Base-by-base conservation (phyloP, 2,113 vertebrate genomes). In the Rhombomys opimus region DNA sequence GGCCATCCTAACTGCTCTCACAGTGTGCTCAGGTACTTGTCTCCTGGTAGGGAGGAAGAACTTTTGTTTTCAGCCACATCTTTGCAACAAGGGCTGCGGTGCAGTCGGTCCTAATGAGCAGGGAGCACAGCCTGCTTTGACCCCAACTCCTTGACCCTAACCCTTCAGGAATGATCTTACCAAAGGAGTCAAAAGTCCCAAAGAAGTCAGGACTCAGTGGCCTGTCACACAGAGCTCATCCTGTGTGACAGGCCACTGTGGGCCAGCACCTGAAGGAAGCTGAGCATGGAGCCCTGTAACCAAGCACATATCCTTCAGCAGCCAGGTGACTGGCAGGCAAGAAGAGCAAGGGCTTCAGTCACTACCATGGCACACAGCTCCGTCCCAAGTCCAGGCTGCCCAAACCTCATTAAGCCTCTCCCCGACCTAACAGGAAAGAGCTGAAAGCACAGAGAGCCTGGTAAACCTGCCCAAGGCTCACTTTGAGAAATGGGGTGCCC, bases 11-110 rank as follows among this genome's bases (percentile, higher is more conserved):
- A 72, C 17, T 22, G 4, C 15, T 14, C 46, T 87, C 2, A 0
- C 0, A 0, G 68, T 35, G 0, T 57, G 41, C 75, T 30, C 12
- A 77, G 90, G 61, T 23, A 25, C 0, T 0, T 4, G 2, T 5
- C 59, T 63, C 76, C 63, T 50, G 57, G 18, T 72, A 2, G 30
- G 70, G 13, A 15, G n/a, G 81, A n/a, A 3, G 14, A 11, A 0
- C 4, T 0, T 27, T 63, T 23, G 2, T 35, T 17, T 15, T 32
- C 82, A 50, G 35, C 35, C 2, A 0, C 20, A 18, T 30, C 65
- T 87, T 46, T 75, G 57, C 70, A 63, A 18, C 0, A 0, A 54
- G 23, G 68, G 54, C 63, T 35, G 38, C 52, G 15, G 3, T 11
- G 57, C 63, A 68, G 89, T 30, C 50, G 12, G 54, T 57, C 13